A percentile compares a stretch with the other conserved stretches of the same genome.
Evolutionary conservation across 2,113 vertebrate genomes (phyloP).

Genomic region (Xiphophorus hellerii): DNA sequence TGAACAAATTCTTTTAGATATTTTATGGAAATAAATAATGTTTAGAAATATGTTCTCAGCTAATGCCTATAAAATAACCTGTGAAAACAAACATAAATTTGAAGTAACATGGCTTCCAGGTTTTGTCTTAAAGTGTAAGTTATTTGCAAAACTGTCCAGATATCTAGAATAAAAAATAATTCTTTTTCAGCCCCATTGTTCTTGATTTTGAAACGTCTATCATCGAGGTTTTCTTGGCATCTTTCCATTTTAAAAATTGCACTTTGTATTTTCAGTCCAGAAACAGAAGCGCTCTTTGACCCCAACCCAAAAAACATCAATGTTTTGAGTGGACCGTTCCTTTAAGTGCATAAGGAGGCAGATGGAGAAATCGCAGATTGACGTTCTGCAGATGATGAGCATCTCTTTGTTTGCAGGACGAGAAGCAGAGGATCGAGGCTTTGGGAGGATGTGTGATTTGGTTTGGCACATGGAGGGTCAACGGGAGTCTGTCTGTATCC

Average conservation of each 20-base stretch:
- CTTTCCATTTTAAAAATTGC: not conserved
- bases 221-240: not conserved
- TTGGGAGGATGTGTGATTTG: slow-evolving; percentile 98
- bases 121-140: no score
- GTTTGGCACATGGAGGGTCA: slow-evolving; percentile 99
- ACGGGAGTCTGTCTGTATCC: slow-evolving; percentile 97
- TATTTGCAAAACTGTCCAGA: no score
- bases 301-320: not conserved
- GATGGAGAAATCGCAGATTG: not conserved
- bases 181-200: no score
- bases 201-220: not conserved
- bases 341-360: slow-evolving; percentile 6
- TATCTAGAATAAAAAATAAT: no score
- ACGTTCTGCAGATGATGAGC: not conserved
- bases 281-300: not conserved
- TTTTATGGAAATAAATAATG: no score
- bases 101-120: no score
- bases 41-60: no score
- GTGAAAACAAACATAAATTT: no score
- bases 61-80: no score
- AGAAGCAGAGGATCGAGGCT: slow-evolving; percentile 97
- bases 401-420: slow-evolving; percentile 83
- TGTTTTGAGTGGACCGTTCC: not conserved
- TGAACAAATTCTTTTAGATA: no score
- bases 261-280: not conserved